phyloP scores from a whole-genome alignment of 2,888 invertebrate genomes.

The Orthosia incerta region DNA sequence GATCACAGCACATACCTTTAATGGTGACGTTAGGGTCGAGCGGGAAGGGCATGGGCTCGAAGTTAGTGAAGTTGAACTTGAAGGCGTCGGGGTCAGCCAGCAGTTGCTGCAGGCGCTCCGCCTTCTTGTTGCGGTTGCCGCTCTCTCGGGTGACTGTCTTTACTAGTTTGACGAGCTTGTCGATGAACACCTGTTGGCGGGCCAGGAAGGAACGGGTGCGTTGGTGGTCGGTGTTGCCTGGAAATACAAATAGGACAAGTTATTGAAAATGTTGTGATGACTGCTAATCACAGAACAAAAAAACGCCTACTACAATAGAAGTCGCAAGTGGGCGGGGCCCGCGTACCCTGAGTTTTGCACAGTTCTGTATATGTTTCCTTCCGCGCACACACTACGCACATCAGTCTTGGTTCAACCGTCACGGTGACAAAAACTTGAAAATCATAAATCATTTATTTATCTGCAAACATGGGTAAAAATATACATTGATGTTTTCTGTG shows the following conservation, averaged over 20 bases:
- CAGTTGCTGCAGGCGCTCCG: conserved; percentile 96
- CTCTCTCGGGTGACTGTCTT: conserved; percentile 97
- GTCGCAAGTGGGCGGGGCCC: too few species aligned
- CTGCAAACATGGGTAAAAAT: too few species aligned
- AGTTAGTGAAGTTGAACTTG: conserved; percentile 96
- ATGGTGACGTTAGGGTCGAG: conserved; percentile 97
- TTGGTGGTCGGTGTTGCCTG: conserved; percentile 93
- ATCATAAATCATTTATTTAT: too few species aligned
- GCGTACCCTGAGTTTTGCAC: too few species aligned
- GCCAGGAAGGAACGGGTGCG: conserved; percentile 94
- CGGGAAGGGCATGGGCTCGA: conserved; percentile 98
- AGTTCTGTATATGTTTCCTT: too few species aligned
- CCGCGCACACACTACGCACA: too few species aligned
- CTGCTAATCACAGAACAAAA: too few species aligned
- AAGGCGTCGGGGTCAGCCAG: conserved; percentile 95
- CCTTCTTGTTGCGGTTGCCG: conserved; percentile 97
- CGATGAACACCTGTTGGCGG: conserved; percentile 97
- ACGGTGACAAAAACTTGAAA: too few species aligned
- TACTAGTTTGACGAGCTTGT: conserved; percentile 96
- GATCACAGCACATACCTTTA: conserved; percentile 84
- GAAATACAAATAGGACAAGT: background rate
- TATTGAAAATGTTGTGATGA: too few species aligned
- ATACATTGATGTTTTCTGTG: too few species aligned
- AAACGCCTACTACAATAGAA: too few species aligned
- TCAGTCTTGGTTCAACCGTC: too few species aligned